phyloP scores from a whole-genome alignment of 2,888 invertebrate species.

The Epinotia bilunana region DNA sequence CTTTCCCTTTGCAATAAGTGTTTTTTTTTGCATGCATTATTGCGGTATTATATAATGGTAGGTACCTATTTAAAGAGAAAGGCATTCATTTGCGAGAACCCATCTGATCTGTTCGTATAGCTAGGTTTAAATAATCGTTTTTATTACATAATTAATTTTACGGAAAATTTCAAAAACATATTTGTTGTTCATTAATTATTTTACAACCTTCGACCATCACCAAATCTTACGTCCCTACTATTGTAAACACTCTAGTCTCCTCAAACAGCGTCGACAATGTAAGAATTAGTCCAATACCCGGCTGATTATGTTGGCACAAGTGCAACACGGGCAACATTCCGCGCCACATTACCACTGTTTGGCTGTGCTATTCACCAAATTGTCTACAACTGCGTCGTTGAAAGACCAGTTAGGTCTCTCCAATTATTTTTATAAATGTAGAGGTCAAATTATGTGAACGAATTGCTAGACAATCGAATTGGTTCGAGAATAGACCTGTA shows the following conservation, averaged over 20 bases:
- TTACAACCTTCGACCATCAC: constrained; percentile 14
- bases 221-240: constrained; percentile 12
- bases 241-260: constrained; percentile 31
- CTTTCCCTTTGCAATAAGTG: not conserved
- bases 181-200: not conserved
- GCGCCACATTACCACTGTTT: constrained; percentile 44
- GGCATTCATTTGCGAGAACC: not conserved
- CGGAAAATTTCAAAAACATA: not conserved
- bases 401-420: not conserved
- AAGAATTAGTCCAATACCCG: constrained; percentile 41
- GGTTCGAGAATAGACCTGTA: not conserved
- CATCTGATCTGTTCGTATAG: too few relatives aligned
- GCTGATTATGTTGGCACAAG: constrained; percentile 76
- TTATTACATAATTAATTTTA: not conserved
- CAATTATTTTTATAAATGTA: not conserved
- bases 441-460: constrained; percentile 12
- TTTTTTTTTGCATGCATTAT: not conserved
- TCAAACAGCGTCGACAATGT: constrained; percentile 35
- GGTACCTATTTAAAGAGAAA: not conserved
- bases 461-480: not conserved
- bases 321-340: constrained; percentile 64
- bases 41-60: not conserved
- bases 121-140: not conserved
- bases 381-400: not conserved
- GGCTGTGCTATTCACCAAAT: constrained; percentile 12